Evolutionary conservation across 2,888 invertebrate species (phyloP).

Genomic region (Pelosia muscerda): DNA sequence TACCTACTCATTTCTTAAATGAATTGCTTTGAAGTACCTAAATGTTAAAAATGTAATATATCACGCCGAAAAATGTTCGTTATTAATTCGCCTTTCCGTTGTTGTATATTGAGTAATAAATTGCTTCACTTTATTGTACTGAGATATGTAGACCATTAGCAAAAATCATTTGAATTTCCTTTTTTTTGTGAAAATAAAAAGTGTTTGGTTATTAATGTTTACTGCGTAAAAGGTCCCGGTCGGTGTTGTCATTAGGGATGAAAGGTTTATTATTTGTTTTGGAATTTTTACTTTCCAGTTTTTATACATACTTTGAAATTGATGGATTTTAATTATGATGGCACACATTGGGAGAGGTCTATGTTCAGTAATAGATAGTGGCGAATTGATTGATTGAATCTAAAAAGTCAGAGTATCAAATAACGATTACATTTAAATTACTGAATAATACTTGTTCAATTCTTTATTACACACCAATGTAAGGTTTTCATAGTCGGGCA

Average conservation of each 20-base stretch:
- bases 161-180: not conserved
- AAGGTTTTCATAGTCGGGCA: too few relatives aligned
- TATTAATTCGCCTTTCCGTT: not conserved
- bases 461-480: too few relatives aligned
- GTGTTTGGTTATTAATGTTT: too few relatives aligned
- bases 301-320: not conserved
- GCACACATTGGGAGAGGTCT: too few relatives aligned
- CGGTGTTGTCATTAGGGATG: not conserved
- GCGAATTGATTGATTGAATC: too few relatives aligned
- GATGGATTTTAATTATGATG: too few relatives aligned
- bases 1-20: slow-evolving; percentile 12
- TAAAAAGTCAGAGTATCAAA: too few relatives aligned
- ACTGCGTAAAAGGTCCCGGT: not conserved
- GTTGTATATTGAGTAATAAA: slow-evolving; percentile 13
- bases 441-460: too few relatives aligned
- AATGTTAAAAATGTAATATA: slow-evolving; percentile 7
- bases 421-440: too few relatives aligned
- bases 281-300: not conserved
- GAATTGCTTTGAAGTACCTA: slow-evolving; percentile 10
- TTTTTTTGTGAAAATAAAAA: not conserved
- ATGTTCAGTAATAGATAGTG: too few relatives aligned
- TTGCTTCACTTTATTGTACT: not conserved
- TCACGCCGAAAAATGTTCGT: not conserved
- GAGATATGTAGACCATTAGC: not conserved
- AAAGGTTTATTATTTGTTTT: not conserved